Base-by-base conservation (phyloP, 1,140 invertebrate genomes). In the Scaptodrosophila lebanonensis region DNA sequence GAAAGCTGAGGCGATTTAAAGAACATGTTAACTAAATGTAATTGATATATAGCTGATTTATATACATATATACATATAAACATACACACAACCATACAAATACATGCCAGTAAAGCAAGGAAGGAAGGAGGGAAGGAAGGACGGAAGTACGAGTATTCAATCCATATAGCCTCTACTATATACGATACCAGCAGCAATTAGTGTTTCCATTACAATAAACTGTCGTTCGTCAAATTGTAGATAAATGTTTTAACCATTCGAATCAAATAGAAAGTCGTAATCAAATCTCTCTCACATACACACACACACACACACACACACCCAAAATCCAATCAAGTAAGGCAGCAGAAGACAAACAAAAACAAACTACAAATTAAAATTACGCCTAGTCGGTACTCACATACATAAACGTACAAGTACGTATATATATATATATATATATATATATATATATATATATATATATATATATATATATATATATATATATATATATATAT, bases 11-110 rank as follows among this genome's bases (percentile, higher is more conserved):
- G 43, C 15, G 6, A 68, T 53, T 49, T 47, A 62, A 77, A 56
- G 50, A 76, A 64, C 51, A 68, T 77, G 73, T 77, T 77, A 77
- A 77, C 73, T 77, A 77, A 68, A 72, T 72, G 64, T 79, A 77
- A 70, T 76, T 53, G 66, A 66, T 66, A 52, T 68, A 70, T 60
- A 71, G 50, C 51, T 51, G 33, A 59, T 39, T 48, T 71, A 61
- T 38, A 59, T 60, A 61, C 15, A 47, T 22, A 60, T 16, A 40
- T 7, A 18, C 32, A 20, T 12, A 20, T 32, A 25, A 4, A 25
- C 8, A 25, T 25, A 45, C 18, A 44, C 29, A 44, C n/a, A 17
- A 30, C 29, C 11, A 44, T 44, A 44, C 11, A n/a, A 16, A 30
- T 32, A 27, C 18, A 30, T 32, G 15, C 49, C 35, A 45, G 25